Evolutionary conservation across 2,888 invertebrate species (phyloP).

Genomic region (Cerceris ruficornis): DNA sequence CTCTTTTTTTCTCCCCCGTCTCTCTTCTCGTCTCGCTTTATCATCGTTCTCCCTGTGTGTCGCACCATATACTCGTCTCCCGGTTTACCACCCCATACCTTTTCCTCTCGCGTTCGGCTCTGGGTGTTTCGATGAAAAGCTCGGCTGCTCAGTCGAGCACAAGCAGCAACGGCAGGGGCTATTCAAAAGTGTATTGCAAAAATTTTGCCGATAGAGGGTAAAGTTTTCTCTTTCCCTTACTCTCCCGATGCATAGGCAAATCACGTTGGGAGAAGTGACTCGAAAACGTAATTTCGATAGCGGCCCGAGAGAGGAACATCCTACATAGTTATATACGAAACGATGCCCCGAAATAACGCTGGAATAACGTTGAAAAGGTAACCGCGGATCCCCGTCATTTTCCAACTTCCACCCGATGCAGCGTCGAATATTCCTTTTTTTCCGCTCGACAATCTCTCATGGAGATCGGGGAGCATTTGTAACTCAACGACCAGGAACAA

Average conservation of each 20-base stretch:
- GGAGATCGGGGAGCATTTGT: no score
- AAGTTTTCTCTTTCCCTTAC: constrained; percentile 23
- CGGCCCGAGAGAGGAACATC: constrained; percentile 28
- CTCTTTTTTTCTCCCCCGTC: background rate
- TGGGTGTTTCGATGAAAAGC: constrained; percentile 56
- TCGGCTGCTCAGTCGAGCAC: constrained; percentile 47
- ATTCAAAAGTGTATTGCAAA: constrained; percentile 67
- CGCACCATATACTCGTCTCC: constrained; percentile 18
- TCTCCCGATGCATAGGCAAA: constrained; percentile 54
- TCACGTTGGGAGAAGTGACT: constrained; percentile 59
- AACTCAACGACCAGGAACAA: no score
- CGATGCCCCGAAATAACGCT: constrained; percentile 36
- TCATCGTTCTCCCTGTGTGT: background rate
- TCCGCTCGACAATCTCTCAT: no score
- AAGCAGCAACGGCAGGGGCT: constrained; percentile 55
- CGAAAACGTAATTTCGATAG: constrained; percentile 57
- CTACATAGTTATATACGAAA: constrained; percentile 13
- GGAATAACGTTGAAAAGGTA: constrained; percentile 35
- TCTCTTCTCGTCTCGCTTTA: constrained; percentile 10
- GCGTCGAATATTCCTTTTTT: background rate
- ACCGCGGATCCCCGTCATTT: background rate
- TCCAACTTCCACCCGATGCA: background rate
- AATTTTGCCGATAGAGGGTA: constrained; percentile 57
- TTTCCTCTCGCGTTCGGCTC: constrained; percentile 22
- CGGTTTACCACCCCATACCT: background rate